Evolutionary conservation across 2,113 vertebrate species (phyloP), one percentile per base, ranked within the genome.

Genomic region (Trichomycterus rosablanca): DNA sequence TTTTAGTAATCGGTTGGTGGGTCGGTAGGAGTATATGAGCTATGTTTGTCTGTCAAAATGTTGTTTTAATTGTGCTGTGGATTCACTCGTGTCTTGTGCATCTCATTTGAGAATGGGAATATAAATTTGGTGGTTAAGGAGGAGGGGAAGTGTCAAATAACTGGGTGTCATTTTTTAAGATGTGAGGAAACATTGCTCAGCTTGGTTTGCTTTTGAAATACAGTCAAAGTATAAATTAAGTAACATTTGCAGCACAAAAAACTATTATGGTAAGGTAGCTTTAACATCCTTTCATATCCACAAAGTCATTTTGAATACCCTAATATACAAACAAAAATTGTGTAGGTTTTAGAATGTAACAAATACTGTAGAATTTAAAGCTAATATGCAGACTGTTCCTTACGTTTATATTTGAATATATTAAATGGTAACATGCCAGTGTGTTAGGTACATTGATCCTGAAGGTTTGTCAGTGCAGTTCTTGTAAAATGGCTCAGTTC

Each of bases 111-210:
- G 72, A 63, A 49, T 66, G 35, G 69, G 69, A 71, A 63, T 77
- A 80, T 84, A 82, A 83, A 81, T 86, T 75, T 76, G 77, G 48
- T 62, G 16, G 40, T 66, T 85, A 81, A 81, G 72, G 75, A 80
- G 79, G 65, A 80, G 78, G 74, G 65, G 78, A 83, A 80, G 76
- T 83, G 83, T 81, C 76, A 80, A 78, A 82, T 83, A 78, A 63
- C 78, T 78, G 15, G 45, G 72, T 81, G 82, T 79, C 83, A 77
- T 80, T 84, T 78, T 83, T 85, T 81, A 87, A 74, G 80, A 81
- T 76, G 82, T 82, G 80, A 84, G 70, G 80, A 81, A 82, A 80
- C 70, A 67, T 55, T 5, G 18, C 60, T 66, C 66, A 35, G 72
- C 71, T 62, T 77, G 72, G 75, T 81, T 80, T 78, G 61, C 76